phyloP scores from a whole-genome alignment of 2,797 vertebrate species.

The Liparis tanakae region DNA sequence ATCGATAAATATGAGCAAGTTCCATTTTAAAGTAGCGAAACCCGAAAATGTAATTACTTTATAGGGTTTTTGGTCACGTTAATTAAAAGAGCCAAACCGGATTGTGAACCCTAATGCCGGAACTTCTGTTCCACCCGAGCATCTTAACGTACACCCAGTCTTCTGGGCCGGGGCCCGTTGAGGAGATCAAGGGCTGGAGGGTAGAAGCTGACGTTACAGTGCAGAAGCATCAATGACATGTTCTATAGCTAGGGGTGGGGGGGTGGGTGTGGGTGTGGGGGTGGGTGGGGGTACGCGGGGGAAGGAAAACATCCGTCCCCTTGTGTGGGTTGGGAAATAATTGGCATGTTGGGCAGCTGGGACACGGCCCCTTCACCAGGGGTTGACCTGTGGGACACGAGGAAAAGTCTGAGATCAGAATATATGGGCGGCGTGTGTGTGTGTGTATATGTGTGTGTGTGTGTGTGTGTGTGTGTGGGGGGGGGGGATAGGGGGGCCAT shows the following conservation, averaged over 20 bases:
- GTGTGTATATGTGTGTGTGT: conserved; percentile 8
- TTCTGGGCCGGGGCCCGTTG: conserved; percentile 21
- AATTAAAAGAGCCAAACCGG: not conserved
- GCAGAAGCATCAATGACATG: conserved; percentile 45
- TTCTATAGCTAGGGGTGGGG: conserved; percentile 20
- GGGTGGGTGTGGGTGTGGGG: conserved; percentile 30
- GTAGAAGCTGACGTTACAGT: conserved; percentile 42
- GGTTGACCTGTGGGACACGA: conserved; percentile 67
- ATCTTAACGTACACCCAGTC: conserved; percentile 17
- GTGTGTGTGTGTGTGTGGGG: conserved; percentile 3
- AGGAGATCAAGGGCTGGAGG: conserved; percentile 24
- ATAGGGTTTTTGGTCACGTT: not conserved
- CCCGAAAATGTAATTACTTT: not conserved
- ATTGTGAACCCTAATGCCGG: conserved; percentile 2
- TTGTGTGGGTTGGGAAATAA: conserved; percentile 66
- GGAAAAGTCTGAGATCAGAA: conserved; percentile 46
- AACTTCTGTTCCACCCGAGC: conserved; percentile 9
- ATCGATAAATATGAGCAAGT: conserved; percentile 2
- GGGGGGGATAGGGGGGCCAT: conserved; percentile 23
- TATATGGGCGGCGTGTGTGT: conserved; percentile 40
- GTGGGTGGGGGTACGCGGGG: conserved; percentile 22
- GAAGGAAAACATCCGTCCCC: conserved; percentile 60
- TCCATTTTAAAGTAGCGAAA: not conserved
- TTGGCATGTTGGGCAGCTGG: conserved; percentile 74
- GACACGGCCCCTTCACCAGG: conserved; percentile 67